These are phyloP conservation scores for Torymus texanus DNA, from an alignment of 2,888 invertebrate genomes.

Conservation along the genomic window DNA sequence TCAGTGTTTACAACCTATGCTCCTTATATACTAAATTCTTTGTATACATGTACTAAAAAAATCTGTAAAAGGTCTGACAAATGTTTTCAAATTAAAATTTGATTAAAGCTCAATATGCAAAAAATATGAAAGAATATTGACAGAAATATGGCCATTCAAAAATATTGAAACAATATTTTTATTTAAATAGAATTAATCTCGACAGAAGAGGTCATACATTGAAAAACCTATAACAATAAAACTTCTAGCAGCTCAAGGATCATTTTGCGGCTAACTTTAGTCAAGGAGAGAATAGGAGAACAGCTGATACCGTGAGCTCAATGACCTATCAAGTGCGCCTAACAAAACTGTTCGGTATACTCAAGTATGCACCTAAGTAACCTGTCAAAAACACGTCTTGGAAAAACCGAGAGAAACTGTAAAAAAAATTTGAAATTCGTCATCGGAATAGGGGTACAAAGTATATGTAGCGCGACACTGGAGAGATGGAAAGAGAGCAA, in stretches of 20 bases:
- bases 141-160: background rate
- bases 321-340: constrained; percentile 37
- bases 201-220: no score
- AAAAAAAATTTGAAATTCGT: constrained; percentile 16
- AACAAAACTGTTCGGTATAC: constrained; percentile 3
- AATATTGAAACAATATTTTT: no score
- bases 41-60: no score
- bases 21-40: no score
- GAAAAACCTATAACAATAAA: background rate
- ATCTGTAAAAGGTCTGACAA: no score
- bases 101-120: no score
- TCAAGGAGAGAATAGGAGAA: constrained; percentile 18
- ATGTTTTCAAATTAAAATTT: no score
- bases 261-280: constrained; percentile 40
- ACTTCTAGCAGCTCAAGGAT: constrained; percentile 23
- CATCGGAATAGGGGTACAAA: constrained; percentile 6
- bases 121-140: background rate
- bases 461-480: background rate
- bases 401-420: constrained; percentile 17
- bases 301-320: constrained; percentile 50
- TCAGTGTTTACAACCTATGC: no score
- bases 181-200: no score
- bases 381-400: no score
- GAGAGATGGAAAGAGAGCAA: background rate
- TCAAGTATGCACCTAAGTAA: background rate